A percentile compares a stretch with the other conserved stretches of the same genome.
Evolutionary conservation across 2,113 vertebrate species (phyloP).

Genomic region (Larimichthys crocea): DNA sequence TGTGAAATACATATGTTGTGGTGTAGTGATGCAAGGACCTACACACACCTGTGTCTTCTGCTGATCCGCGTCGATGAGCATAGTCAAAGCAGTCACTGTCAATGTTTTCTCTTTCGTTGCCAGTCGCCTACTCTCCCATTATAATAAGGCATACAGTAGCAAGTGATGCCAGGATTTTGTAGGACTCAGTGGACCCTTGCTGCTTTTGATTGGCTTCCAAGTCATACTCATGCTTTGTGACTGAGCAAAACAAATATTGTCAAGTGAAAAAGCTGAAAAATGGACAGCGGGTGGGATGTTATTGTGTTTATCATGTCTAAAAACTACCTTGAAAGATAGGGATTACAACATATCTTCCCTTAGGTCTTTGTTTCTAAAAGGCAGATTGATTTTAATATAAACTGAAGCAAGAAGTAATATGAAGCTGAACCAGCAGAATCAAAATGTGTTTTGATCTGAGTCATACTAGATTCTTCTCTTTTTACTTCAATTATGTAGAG

Average conservation of each 20-base stretch:
- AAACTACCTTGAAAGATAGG: not conserved
- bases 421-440: not conserved
- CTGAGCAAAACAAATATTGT: not conserved
- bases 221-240: not conserved
- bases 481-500: slow-evolving; percentile 1
- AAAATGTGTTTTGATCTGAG: slow-evolving; percentile 16
- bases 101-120: not conserved
- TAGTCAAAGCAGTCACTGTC: not conserved
- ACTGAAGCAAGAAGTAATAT: not conserved
- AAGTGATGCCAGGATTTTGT: not conserved
- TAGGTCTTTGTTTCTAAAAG: not conserved
- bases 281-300: not conserved
- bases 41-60: not conserved
- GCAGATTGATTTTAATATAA: slow-evolving; percentile 14
- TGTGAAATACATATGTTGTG: not conserved
- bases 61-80: not conserved
- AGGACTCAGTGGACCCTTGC: not conserved
- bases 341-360: not conserved
- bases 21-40: not conserved
- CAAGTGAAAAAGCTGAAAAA: not conserved
- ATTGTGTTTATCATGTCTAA: not conserved
- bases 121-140: not conserved
- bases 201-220: not conserved
- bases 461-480: not conserved
- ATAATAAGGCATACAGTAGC: not conserved